Evolutionary conservation across 2,888 invertebrate genomes (phyloP).

Genomic region (Drosophila atroscutellata): DNA sequence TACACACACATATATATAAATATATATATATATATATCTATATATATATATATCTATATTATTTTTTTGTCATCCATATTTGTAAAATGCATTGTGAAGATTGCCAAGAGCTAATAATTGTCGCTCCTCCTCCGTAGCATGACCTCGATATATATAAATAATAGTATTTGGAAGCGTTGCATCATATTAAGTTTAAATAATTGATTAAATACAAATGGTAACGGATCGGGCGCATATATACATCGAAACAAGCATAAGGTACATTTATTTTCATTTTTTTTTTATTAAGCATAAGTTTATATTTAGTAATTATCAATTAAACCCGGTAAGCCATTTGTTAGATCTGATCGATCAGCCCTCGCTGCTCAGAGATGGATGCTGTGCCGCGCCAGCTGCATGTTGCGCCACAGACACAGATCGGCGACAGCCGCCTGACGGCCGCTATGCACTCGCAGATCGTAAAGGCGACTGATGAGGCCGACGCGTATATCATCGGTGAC

Average conservation of each 20-base stretch:
- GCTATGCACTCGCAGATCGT: conserved; percentile 90
- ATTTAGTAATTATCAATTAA: conserved; percentile 16
- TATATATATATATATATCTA: neutral
- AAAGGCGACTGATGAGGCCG: conserved; percentile 85
- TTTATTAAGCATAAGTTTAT: conserved; percentile 15
- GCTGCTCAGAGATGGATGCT: conserved; percentile 81
- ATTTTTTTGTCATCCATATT: conserved; percentile 39
- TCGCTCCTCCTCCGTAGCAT: conserved; percentile 9
- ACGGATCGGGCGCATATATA: neutral
- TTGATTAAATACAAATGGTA: conserved; percentile 11
- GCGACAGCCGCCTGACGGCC: conserved; percentile 94
- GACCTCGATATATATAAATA: conserved; percentile 13
- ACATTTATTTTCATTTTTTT: conserved; percentile 13
- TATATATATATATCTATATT: conserved; percentile 14
- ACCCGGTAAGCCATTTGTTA: conserved; percentile 14
- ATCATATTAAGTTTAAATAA: conserved; percentile 15
- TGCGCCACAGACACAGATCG: conserved; percentile 93
- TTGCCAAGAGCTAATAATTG: conserved; percentile 21
- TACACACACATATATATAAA: neutral
- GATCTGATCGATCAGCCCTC: conserved; percentile 5
- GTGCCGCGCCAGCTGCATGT: conserved; percentile 88
- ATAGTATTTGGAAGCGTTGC: conserved; percentile 6
- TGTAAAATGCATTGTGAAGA: conserved; percentile 32
- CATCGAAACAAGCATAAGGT: conserved; percentile 8
- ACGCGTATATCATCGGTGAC: conserved; percentile 83